A percentile compares a stretch with the other conserved stretches of the same genome.
Evolutionary conservation across 2,888 invertebrate species (phyloP).

Genomic region (Ceramica pisi): DNA sequence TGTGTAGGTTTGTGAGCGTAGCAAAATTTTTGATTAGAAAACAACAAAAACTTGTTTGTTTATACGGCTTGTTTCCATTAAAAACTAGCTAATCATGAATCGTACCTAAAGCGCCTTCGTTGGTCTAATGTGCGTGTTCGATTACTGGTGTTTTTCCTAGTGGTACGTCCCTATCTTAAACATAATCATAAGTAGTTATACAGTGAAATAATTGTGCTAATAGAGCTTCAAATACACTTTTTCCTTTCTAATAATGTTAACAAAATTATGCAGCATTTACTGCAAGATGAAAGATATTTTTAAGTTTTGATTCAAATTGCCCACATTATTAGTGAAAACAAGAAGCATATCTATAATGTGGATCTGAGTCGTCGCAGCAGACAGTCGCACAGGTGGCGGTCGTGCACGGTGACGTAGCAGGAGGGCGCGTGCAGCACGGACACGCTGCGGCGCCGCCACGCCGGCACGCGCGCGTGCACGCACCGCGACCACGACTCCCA

Average conservation of each 20-base stretch:
- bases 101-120: slow-evolving; percentile 2
- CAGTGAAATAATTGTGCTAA: slow-evolving; percentile 27
- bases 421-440: slow-evolving; percentile 80
- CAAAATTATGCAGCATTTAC: slow-evolving; percentile 2
- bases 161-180: background rate
- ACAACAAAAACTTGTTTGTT: slow-evolving; percentile 24
- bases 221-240: background rate
- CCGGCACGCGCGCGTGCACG: slow-evolving; percentile 74
- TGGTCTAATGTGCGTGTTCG: slow-evolving; percentile 37
- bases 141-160: slow-evolving; percentile 25
- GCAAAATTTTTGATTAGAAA: slow-evolving; percentile 16
- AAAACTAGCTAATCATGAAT: slow-evolving; percentile 16
- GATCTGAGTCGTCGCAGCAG: slow-evolving; percentile 68
- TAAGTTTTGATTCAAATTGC: background rate
- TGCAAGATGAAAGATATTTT: background rate
- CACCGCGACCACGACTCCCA: slow-evolving; percentile 73
- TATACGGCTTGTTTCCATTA: slow-evolving; percentile 12
- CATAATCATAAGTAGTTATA: slow-evolving; percentile 2
- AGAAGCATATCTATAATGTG: slow-evolving; percentile 17
- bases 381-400: slow-evolving; percentile 80
- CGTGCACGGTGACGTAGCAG: slow-evolving; percentile 79
- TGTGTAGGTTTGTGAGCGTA: background rate
- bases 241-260: slow-evolving; percentile 19
- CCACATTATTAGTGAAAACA: slow-evolving; percentile 1
- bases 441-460: slow-evolving; percentile 76